These are phyloP conservation scores for Acanthosoma haemorrhoidale DNA, from an alignment of 2,888 invertebrate genomes.

Conservation along the genomic window DNA sequence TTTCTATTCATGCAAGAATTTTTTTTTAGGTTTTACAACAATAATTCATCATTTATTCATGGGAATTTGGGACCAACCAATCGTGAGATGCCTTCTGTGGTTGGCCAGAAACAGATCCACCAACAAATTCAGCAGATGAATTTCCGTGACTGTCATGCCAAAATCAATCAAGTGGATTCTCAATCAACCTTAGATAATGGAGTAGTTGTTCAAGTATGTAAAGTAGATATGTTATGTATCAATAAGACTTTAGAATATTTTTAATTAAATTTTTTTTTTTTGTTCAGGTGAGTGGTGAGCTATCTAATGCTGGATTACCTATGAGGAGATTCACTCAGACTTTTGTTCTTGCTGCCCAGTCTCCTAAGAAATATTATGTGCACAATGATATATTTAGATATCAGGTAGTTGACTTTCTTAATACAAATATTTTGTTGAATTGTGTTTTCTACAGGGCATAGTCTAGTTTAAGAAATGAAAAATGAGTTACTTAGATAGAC, in stretches of 20 bases:
- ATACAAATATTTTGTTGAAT: too few relatives aligned
- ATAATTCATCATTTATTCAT: conserved; percentile 93
- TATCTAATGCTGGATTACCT: conserved; percentile 92
- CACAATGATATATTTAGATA: conserved; percentile 99
- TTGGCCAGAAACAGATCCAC: conserved; percentile 91
- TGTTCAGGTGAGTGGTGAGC: conserved; percentile 80
- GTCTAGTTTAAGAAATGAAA: too few relatives aligned
- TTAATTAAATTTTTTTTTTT: not conserved
- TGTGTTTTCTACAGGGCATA: not conserved
- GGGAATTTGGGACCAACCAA: conserved; percentile 81
- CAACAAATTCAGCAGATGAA: conserved; percentile 91
- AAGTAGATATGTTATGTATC: not conserved
- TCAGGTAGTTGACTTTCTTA: conserved; percentile 56
- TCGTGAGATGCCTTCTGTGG: conserved; percentile 74
- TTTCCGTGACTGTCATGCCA: conserved; percentile 95
- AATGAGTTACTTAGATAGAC: too few relatives aligned
- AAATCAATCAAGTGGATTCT: conserved; percentile 94
- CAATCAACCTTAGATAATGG: conserved; percentile 90
- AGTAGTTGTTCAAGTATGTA: conserved; percentile 78
- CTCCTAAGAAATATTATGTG: conserved; percentile 96
- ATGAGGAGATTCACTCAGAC: conserved; percentile 98
- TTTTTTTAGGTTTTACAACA: conserved; percentile 79
- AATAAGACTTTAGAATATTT: not conserved
- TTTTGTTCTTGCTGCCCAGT: conserved; percentile 90
- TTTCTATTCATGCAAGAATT: too few relatives aligned